Conservation (phyloP, 2,797 vertebrate species). For the Catharus ustulatus region DNA sequence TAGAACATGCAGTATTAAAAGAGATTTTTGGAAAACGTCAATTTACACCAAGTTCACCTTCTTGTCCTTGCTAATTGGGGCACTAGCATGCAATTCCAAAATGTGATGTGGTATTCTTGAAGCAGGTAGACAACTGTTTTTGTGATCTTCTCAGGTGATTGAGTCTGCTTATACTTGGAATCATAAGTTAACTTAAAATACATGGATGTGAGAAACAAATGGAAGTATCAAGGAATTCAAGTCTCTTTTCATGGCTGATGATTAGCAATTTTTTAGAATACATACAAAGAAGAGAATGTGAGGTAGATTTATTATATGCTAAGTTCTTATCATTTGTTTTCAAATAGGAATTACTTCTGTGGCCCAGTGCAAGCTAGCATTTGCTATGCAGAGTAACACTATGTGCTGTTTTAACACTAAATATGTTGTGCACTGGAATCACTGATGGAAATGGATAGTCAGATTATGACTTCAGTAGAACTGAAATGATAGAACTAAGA, state of each 20-base stretch:
- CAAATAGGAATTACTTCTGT: background rate
- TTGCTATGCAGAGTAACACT: background rate
- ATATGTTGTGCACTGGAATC: background rate
- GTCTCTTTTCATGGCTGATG: background rate
- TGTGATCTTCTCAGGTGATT: background rate
- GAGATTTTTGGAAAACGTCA: background rate
- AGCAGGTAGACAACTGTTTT: background rate
- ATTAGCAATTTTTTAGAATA: background rate
- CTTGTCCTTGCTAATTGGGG: background rate
- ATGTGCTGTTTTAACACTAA: background rate
- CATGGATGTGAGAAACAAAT: background rate
- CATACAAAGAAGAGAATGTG: background rate
- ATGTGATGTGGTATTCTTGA: background rate
- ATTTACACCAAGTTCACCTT: background rate
- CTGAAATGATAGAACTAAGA: background rate
- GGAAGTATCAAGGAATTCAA: background rate
- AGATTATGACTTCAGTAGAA: background rate
- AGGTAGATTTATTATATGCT: background rate
- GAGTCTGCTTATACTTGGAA: background rate
- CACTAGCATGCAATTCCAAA: background rate
- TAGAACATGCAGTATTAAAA: background rate
- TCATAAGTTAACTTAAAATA: background rate
- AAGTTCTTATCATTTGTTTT: background rate
- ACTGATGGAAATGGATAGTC: background rate
- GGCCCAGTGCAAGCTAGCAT: background rate